Evolutionary conservation across 2,888 invertebrate genomes (phyloP).

Genomic region (Rhagonycha lutea): DNA sequence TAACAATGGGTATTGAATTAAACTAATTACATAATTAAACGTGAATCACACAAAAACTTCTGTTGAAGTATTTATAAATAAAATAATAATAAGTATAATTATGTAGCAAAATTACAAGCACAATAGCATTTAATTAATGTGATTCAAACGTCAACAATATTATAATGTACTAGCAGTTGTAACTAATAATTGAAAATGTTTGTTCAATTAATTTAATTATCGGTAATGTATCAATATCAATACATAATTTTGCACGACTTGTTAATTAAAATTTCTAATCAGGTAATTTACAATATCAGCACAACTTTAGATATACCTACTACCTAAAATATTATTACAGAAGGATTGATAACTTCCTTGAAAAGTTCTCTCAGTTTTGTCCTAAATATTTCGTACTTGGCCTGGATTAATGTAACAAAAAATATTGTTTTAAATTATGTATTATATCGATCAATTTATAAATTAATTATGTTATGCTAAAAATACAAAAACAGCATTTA

Average conservation of each 20-base stretch:
- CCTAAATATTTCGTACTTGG: not conserved
- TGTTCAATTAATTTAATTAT: not conserved
- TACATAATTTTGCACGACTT: not conserved
- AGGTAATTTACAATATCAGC: not conserved
- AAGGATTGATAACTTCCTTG: not conserved
- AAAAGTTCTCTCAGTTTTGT: not conserved
- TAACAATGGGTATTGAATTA: not conserved
- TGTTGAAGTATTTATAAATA: not conserved
- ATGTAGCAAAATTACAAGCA: not conserved
- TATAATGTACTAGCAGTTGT: not conserved
- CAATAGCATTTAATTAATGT: not conserved
- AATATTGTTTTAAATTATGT: not conserved
- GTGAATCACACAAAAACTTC: not conserved
- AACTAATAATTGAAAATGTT: not conserved
- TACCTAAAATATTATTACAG: not conserved
- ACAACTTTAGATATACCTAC: not conserved
- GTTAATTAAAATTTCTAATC: not conserved
- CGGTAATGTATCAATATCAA: not conserved
- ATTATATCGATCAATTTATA: not conserved
- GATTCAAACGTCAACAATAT: not conserved
- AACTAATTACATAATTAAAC: not conserved
- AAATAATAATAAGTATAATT: not conserved
- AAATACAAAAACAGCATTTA: not conserved
- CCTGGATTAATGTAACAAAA: not conserved
- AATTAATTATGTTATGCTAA: not conserved